Evolutionary conservation across 2,888 invertebrate genomes (phyloP).

Genomic region (Julus scanicus): DNA sequence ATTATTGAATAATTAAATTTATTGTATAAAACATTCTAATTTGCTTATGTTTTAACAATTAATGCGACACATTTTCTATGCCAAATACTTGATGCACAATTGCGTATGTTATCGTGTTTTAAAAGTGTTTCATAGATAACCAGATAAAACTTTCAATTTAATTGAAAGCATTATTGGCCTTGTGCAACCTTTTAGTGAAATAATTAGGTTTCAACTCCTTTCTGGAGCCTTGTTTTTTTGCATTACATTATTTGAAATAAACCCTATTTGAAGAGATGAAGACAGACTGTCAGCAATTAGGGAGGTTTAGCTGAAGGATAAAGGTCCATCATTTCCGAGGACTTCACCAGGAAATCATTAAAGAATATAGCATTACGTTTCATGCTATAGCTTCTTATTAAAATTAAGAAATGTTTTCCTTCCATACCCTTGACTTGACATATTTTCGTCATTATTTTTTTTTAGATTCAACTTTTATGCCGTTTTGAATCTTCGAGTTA

Average conservation of each 20-base stretch:
- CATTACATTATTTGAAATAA: neutral
- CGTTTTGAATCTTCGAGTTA: neutral
- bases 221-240: neutral
- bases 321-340: constrained; percentile 19
- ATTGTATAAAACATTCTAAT: too few species aligned
- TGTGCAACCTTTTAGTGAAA: neutral
- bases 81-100: too few species aligned
- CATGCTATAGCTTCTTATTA: neutral
- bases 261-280: neutral
- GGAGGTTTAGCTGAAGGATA: neutral
- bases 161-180: neutral
- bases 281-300: constrained; percentile 24
- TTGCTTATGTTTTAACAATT: too few species aligned
- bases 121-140: too few species aligned
- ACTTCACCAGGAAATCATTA: constrained; percentile 19
- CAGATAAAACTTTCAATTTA: neutral
- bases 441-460: neutral
- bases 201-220: neutral
- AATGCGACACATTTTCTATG: too few species aligned
- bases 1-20: too few species aligned
- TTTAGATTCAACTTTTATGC: neutral
- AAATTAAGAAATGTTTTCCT: neutral
- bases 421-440: neutral
- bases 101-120: too few species aligned
- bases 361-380: neutral